phyloP scores from a whole-genome alignment of 1,140 invertebrate species.

The Chymomyza costata region DNA sequence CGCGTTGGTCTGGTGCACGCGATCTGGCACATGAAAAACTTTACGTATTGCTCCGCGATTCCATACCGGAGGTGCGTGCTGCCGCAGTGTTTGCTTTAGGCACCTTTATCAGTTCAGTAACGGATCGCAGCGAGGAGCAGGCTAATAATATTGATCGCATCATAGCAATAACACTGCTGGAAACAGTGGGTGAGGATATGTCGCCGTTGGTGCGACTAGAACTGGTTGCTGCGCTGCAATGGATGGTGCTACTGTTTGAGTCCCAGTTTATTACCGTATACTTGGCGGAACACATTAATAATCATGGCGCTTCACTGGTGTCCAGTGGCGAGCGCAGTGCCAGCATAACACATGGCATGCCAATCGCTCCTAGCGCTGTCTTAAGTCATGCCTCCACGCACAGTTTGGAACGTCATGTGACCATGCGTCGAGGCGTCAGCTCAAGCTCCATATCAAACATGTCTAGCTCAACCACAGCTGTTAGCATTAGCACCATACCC shows the following conservation, averaged over 20 bases:
- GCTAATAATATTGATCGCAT: conserved; percentile 95
- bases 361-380: conserved; percentile 16
- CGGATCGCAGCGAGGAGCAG: conserved; percentile 91
- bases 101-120: conserved; percentile 90
- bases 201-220: conserved; percentile 92
- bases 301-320: conserved; percentile 24
- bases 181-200: conserved; percentile 87
- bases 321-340: conserved; percentile 51
- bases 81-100: conserved; percentile 94
- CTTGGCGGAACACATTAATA: conserved; percentile 72
- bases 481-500: conserved; percentile 61
- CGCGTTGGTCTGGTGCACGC: conserved; percentile 96
- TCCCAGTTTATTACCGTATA: conserved; percentile 90
- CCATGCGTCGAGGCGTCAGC: conserved; percentile 67
- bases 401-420: conserved; percentile 60
- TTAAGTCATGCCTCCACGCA: conserved; percentile 43
- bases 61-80: conserved; percentile 91
- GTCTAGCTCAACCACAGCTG: conserved; percentile 8
- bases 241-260: conserved; percentile 93
- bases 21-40: conserved; percentile 97
- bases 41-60: conserved; percentile 85
- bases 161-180: conserved; percentile 90
- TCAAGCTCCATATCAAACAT: conserved; percentile 74
- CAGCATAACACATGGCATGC: conserved; percentile 48
- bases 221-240: conserved; percentile 87